Evolutionary conservation across 2,113 vertebrate species (phyloP), one percentile per base, ranked within the genome.

Genomic region (Clarias batrachus): DNA sequence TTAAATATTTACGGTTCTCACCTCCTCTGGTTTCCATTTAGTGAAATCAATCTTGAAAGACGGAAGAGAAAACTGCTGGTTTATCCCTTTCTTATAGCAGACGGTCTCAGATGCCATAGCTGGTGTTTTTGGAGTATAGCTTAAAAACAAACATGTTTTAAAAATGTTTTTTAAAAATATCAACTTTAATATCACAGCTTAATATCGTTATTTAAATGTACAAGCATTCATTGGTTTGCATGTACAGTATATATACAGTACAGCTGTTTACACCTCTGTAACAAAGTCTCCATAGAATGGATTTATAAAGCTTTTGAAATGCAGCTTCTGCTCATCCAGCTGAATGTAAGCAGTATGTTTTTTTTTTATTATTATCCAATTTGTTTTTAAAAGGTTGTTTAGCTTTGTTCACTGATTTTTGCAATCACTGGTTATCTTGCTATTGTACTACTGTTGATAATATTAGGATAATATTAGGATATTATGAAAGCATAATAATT

Each of bases 1-100:
- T 76, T 62, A 33, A 76, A 54, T 70, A 71, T 81, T 68, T 80
- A 56, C 76, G 60, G 87, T 86, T 91, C 93, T 95, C 86, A 99
- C 98, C 94, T 99, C 98, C 60, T 99, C 98, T 2, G 99, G 97
- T 89, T 98, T 99, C 98, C 98, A 99, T 86, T 98, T 96, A 0
- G 94, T 96, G 94, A 99, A 98, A 91, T 99, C 97, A 0, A 99
- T 97, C 95, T 97, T 99, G 95, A 99, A 99, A 85, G 97, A 97
- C 0, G 97, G 96, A 94, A 99, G 94, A 59, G 97, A 98, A 94
- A 98, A 99, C 79, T 99, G 98, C 92, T 99, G 98, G 96, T 96
- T 97, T 85, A 99, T 97, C 2, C 98, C 98, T 73, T 97, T 94
- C 91, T 99, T 99, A 92, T 97, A 99, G 89, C 98, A 97, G n/a